Conservation (phyloP, 2,113 vertebrate species). For the Oreocharis arfaki region DNA sequence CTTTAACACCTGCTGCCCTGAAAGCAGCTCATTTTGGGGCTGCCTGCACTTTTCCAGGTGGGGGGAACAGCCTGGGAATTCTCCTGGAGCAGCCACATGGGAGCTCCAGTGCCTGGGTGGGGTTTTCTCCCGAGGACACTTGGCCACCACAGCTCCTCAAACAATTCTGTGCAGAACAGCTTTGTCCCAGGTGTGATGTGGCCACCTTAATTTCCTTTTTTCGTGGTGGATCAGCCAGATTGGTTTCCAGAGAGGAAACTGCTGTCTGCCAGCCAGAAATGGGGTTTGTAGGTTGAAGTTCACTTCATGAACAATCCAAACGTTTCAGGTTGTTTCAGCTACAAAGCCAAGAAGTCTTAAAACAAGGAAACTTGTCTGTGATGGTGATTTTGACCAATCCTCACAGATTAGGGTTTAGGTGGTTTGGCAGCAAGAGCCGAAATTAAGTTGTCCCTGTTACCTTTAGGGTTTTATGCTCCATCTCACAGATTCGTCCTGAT, state of each 20-base stretch:
- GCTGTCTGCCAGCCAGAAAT: background rate
- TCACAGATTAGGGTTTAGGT: constrained; percentile 1
- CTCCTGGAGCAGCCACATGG: background rate
- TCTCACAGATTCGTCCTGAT: background rate
- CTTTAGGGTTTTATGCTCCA: background rate
- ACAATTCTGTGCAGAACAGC: background rate
- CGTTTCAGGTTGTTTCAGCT: background rate
- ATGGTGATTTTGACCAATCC: constrained; percentile 32
- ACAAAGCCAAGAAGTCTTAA: constrained; percentile 44
- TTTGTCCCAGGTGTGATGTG: background rate
- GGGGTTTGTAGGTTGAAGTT: background rate
- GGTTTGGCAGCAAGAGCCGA: constrained; percentile 32
- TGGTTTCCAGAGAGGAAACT: background rate
- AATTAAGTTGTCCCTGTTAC: constrained; percentile 23
- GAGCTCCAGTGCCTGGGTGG: background rate
- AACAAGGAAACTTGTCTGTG: constrained; percentile 1
- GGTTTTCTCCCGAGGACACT: background rate
- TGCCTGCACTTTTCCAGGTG: background rate
- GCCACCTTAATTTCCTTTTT: background rate
- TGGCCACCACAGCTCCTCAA: background rate
- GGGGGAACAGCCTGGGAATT: background rate
- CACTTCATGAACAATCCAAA: constrained; percentile 3
- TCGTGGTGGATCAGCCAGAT: background rate
- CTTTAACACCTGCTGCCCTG: background rate
- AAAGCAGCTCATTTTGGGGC: background rate